These are phyloP conservation scores for Canis aureus DNA, from an alignment of 2,113 vertebrate genomes.

Conservation along the genomic window DNA sequence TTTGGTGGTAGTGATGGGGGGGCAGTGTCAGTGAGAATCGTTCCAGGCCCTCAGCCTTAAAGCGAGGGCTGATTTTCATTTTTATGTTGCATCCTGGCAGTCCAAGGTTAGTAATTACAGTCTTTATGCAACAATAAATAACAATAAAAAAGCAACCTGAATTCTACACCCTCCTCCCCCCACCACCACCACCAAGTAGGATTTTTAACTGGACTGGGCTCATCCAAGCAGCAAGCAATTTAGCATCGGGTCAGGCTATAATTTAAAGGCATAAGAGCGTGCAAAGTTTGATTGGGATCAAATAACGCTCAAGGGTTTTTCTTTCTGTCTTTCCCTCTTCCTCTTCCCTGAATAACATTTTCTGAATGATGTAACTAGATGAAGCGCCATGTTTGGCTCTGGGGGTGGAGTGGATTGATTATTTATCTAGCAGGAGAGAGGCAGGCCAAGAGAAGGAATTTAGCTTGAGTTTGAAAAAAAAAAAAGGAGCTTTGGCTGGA, in stretches of 20 bases:
- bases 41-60: constrained; percentile 76
- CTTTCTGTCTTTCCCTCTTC: neutral
- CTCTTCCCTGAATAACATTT: constrained; percentile 75
- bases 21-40: constrained; percentile 8
- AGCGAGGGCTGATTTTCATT: constrained; percentile 81
- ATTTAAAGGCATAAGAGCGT: constrained; percentile 85
- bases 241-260: constrained; percentile 71
- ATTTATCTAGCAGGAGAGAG: constrained; percentile 61
- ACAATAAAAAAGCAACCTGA: constrained; percentile 82
- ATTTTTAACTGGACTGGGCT: constrained; percentile 72
- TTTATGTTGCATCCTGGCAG: constrained; percentile 83
- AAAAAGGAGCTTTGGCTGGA: neutral
- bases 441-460: constrained; percentile 57
- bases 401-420: constrained; percentile 49
- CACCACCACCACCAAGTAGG: constrained; percentile 37
- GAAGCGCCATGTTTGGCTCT: constrained; percentile 70
- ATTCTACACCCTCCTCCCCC: neutral
- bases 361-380: constrained; percentile 69
- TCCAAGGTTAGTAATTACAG: constrained; percentile 84
- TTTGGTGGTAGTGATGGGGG: constrained; percentile 70
- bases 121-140: constrained; percentile 83
- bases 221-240: constrained; percentile 82
- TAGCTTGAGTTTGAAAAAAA: constrained; percentile 57
- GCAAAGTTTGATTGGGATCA: constrained; percentile 79
- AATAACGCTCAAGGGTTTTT: constrained; percentile 62